Evolutionary conservation across 2,113 vertebrate genomes (phyloP).

Genomic region (Struthidea cinerea): DNA sequence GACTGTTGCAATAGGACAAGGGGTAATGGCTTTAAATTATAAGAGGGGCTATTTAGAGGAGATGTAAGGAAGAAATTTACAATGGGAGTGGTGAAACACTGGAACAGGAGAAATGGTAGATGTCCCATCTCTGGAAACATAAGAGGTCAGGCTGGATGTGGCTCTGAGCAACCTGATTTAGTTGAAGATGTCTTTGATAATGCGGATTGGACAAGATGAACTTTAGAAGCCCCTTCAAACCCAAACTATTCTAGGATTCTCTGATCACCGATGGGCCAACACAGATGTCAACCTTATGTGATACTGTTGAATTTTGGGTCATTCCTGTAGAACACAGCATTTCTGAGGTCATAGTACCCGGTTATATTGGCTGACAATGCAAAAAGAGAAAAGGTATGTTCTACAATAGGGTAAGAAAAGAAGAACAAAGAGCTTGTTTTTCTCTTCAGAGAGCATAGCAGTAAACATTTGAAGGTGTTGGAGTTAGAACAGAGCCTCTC

Average conservation of each 20-base stretch:
- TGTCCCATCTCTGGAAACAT: neutral
- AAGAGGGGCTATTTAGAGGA: neutral
- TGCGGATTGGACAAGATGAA: neutral
- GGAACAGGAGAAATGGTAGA: neutral
- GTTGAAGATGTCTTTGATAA: neutral
- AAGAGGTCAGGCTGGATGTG: neutral
- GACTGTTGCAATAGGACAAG: neutral
- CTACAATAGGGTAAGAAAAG: neutral
- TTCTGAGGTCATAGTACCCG: neutral
- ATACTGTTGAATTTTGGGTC: neutral
- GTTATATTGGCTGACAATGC: neutral
- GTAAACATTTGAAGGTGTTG: neutral
- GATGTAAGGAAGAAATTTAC: neutral
- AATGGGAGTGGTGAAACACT: neutral
- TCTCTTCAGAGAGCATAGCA: neutral
- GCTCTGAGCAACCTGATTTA: neutral
- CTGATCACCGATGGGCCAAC: neutral
- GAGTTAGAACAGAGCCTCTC: neutral
- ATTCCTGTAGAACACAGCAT: neutral
- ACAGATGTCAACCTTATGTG: neutral
- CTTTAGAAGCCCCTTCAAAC: neutral
- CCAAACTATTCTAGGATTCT: neutral
- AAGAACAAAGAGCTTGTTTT: neutral
- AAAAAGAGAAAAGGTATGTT: neutral
- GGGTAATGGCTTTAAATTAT: neutral